phyloP scores from a whole-genome alignment of 2,888 invertebrate genomes.

The Xestobium rufovillosum region DNA sequence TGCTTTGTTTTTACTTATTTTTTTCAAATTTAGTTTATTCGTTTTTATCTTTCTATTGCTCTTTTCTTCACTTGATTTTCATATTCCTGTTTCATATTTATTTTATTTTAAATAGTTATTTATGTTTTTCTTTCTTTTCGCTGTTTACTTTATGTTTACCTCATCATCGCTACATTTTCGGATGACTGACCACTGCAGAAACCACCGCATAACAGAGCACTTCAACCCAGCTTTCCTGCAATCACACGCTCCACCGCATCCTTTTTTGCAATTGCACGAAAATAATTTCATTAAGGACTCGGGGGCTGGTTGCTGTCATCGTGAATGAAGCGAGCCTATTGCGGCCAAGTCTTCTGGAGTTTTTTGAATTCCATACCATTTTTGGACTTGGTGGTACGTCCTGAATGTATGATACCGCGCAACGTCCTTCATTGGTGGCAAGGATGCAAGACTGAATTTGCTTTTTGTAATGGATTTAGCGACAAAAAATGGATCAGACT shows the following conservation, averaged over 20 bases:
- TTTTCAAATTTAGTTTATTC: no score
- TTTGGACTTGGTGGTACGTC: conserved; percentile 20
- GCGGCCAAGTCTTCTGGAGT: no score
- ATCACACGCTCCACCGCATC: conserved; percentile 19
- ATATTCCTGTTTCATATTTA: no score
- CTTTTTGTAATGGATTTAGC: conserved; percentile 26
- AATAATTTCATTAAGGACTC: conserved; percentile 16
- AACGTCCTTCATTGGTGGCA: no score
- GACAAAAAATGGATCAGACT: no score
- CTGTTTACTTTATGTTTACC: no score
- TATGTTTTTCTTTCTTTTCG: no score
- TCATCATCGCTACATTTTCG: conserved; percentile 12
- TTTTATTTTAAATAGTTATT: no score
- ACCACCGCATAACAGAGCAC: conserved; percentile 10
- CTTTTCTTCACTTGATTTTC: no score
- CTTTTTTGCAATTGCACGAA: conserved; percentile 18
- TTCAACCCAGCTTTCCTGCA: conserved; percentile 21
- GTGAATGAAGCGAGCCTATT: no score
- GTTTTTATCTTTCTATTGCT: no score
- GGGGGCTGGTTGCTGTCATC: conserved; percentile 18
- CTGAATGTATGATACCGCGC: conserved; percentile 19
- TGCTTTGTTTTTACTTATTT: no score
- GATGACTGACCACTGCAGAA: conserved; percentile 16
- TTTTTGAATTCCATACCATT: conserved; percentile 19
- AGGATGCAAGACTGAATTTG: conserved; percentile 20